Base-by-base conservation (phyloP, 2,797 vertebrate species). In the Gadopsis bispinosus region DNA sequence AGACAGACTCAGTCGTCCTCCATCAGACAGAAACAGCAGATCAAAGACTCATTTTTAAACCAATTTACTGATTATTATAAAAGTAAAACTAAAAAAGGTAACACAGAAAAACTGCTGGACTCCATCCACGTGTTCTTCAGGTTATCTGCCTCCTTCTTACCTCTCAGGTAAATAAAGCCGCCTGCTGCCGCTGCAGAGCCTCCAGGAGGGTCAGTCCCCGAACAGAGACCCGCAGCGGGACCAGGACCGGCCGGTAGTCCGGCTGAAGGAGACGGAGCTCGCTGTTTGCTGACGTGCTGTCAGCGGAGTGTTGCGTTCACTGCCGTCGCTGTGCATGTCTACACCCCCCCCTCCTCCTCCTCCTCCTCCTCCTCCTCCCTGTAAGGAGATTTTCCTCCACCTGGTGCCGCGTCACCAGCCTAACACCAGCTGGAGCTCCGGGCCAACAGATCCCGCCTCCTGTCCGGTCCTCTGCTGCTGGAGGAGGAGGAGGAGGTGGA, bases 371-470 rank as follows among this genome's bases (percentile, higher is more conserved):
- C 64, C 26, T 43, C 58, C 56, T 48, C 33, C 7, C 69, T 48
- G 29, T 64, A 80, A 79, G 73, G 58, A 80, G 85, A 79, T 89
- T 85, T 60, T 39, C 68, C 56, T 83, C 82, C 83, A 86, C 86
- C 84, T 89, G 84, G 79, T 75, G 65, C 55, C 37, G 55, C 81
- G 76, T 89, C 85, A 88, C 66, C 62, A 87, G 59, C 68, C 66
- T 12, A 66, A 51, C 76, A 65, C 78, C 89, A 85, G 79, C 84
- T 83, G 86, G 74, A 71, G 74, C 78, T 55, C 22, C n/a, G 22
- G 20, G 5, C 68, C 54, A 7, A 62, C 48, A 26, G 26, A 26
- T 26, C 55, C 60, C 17, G 26, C 1, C 17, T 4, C 50, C 69
- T 4, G 47, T 4, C 48, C 7, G 39, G 29, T 13, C 19, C 29